These are phyloP conservation scores for Hystrix brachyura DNA, from an alignment of 2,113 vertebrate genomes.

Conservation along the genomic window DNA sequence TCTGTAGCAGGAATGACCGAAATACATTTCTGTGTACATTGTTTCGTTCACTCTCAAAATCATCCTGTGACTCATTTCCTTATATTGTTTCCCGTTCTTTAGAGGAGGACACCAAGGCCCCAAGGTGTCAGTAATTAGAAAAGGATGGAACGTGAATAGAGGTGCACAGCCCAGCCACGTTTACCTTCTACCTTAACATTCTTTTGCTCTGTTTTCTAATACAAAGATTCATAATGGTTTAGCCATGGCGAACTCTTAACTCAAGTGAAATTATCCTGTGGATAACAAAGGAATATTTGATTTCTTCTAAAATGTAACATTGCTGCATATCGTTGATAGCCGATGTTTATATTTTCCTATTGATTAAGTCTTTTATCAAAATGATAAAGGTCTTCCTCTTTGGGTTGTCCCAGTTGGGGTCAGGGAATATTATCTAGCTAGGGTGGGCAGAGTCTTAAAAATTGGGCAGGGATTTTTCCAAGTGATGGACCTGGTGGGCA, in stretches of 20 bases:
- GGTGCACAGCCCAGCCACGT: too few species aligned
- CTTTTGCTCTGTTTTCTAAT: not conserved
- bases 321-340: constrained; percentile 11
- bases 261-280: constrained; percentile 71
- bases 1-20: not conserved
- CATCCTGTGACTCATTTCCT: not conserved
- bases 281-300: constrained; percentile 77
- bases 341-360: constrained; percentile 73
- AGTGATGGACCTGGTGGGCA: not conserved
- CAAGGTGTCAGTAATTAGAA: not conserved
- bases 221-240: not conserved
- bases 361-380: constrained; percentile 2
- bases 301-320: constrained; percentile 72
- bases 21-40: not conserved
- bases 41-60: not conserved
- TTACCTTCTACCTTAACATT: not conserved
- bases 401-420: not conserved
- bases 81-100: not conserved
- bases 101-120: not conserved
- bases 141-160: not conserved
- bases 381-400: not conserved
- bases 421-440: not conserved
- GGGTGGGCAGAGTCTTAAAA: not conserved
- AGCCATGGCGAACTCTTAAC: constrained; percentile 47
- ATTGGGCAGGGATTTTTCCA: not conserved